Percentiles rank a stretch among this genome's conserved stretches.
Evolutionary conservation across 1,140 invertebrate species (phyloP).

Genomic region (Metaphire vulgaris): DNA sequence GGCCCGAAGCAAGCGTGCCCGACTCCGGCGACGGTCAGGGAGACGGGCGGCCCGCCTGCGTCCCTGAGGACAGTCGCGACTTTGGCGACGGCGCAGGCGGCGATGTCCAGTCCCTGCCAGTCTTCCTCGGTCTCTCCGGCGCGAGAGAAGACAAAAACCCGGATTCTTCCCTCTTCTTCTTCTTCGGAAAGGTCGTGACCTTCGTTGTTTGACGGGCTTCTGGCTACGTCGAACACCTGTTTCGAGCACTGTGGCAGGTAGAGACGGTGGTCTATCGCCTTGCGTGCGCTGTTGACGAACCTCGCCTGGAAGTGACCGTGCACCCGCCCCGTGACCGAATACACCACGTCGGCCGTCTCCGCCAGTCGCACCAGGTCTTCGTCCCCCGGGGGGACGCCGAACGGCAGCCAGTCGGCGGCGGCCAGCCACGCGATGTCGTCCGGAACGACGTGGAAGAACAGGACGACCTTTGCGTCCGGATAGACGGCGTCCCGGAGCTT

Average conservation of each 20-base stretch:
- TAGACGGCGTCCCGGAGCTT: not conserved
- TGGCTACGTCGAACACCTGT: not conserved
- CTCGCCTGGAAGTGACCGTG: slow-evolving; percentile 23
- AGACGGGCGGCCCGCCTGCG: not conserved
- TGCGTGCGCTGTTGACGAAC: slow-evolving; percentile 18
- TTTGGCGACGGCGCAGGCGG: slow-evolving; percentile 10
- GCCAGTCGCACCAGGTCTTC: slow-evolving; percentile 19
- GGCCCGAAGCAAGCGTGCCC: not conserved
- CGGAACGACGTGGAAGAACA: slow-evolving; percentile 30
- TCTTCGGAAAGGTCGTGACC: too few species aligned
- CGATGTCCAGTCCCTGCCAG: slow-evolving; percentile 5
- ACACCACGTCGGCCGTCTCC: slow-evolving; percentile 25
- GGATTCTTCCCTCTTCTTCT: too few species aligned
- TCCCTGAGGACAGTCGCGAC: not conserved
- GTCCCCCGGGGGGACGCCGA: slow-evolving; percentile 4
- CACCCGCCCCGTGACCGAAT: slow-evolving; percentile 24
- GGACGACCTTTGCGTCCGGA: slow-evolving; percentile 9
- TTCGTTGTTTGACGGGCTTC: not conserved
- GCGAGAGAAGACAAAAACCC: slow-evolving; percentile 9
- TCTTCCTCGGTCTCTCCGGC: not conserved
- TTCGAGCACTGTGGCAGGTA: slow-evolving; percentile 25
- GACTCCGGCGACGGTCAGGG: not conserved
- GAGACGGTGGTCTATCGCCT: slow-evolving; percentile 19
- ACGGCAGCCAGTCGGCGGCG: slow-evolving; percentile 16
- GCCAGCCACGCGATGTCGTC: slow-evolving; percentile 16